Conservation (phyloP, 1,140 invertebrate species). For the Ceratina calcarata region DNA sequence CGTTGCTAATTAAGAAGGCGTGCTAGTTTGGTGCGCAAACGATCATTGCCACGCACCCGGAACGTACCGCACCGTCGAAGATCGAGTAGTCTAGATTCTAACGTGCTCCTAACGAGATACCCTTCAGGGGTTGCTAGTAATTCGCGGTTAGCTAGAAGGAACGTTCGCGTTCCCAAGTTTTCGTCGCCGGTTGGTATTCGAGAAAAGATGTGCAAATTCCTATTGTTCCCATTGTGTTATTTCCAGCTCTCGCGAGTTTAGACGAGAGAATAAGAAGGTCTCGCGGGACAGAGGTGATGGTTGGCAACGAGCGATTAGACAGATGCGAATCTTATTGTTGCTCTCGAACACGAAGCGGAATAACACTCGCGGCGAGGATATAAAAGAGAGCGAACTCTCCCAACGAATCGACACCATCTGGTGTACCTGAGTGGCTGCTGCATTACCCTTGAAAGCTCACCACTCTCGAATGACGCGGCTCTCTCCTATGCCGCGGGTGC, state of each 20-base stretch:
- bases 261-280: too few relatives aligned
- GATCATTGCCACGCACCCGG: background rate
- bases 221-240: too few relatives aligned
- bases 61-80: background rate
- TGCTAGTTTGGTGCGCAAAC: background rate
- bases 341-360: conserved; percentile 30
- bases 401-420: conserved; percentile 51
- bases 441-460: conserved; percentile 60
- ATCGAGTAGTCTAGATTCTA: conserved; percentile 10
- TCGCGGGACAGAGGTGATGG: too few relatives aligned
- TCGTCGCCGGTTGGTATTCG: too few relatives aligned
- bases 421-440: conserved; percentile 51
- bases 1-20: conserved; percentile 60
- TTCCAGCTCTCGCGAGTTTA: too few relatives aligned
- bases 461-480: conserved; percentile 51
- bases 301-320: conserved; percentile 34
- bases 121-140: background rate
- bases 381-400: conserved; percentile 29
- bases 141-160: too few relatives aligned
- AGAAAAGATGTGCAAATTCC: too few relatives aligned
- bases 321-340: conserved; percentile 39
- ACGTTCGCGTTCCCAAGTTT: background rate
- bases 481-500: conserved; percentile 51
- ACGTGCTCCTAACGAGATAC: background rate
- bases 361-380: conserved; percentile 14